Conservation (phyloP, 2,888 invertebrate genomes). For the Oscheius myriophilus region DNA sequence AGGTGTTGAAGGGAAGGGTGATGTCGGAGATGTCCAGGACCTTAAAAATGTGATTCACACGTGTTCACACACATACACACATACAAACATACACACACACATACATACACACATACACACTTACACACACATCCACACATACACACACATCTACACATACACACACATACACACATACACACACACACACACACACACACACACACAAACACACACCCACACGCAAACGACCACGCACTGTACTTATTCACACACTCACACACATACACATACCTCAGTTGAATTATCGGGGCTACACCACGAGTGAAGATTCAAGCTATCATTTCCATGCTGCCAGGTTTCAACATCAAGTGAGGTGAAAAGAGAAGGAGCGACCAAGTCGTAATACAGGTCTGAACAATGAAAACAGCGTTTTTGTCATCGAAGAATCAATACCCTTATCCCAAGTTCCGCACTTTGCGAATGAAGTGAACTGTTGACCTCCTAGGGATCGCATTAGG, state of each 20-base stretch:
- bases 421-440: conserved; percentile 74
- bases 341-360: conserved; percentile 82
- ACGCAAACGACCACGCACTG: no score
- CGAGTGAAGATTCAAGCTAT: conserved; percentile 35
- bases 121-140: no score
- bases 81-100: no score
- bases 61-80: no score
- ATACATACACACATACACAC: no score
- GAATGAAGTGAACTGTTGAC: conserved; percentile 81
- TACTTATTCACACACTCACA: background rate
- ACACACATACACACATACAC: no score
- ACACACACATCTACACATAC: no score
- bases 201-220: no score
- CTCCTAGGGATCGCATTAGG: conserved; percentile 73
- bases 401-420: no score
- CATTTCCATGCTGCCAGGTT: conserved; percentile 83
- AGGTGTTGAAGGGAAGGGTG: conserved; percentile 42
- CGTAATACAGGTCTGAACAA: conserved; percentile 80
- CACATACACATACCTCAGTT: background rate
- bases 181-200: no score
- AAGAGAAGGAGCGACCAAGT: conserved; percentile 82
- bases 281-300: conserved; percentile 71
- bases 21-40: conserved; percentile 43
- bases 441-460: conserved; percentile 84
- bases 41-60: conserved; percentile 27